Conservation (phyloP, 92 coral and sea anemone species). For the Galaxea fascicularis region DNA sequence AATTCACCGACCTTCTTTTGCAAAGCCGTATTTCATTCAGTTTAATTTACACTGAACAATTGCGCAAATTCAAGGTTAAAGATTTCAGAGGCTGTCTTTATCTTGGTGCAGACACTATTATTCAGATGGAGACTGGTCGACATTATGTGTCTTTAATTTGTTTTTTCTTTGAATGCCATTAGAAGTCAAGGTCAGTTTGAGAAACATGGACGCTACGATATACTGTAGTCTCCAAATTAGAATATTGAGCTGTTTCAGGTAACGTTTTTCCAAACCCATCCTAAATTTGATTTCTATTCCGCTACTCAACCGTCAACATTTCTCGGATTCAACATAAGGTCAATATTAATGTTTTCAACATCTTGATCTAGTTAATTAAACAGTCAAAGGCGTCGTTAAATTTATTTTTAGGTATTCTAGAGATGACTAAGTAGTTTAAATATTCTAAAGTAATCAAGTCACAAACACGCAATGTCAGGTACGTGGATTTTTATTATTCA, state of each 20-base stretch:
- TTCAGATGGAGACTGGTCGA: neutral
- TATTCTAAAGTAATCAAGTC: no score
- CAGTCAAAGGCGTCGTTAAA: neutral
- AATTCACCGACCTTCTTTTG: neutral
- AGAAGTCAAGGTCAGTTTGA: neutral
- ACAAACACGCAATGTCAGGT: neutral
- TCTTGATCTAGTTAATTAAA: no score
- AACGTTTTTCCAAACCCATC: neutral
- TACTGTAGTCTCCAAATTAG: neutral
- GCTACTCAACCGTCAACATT: neutral
- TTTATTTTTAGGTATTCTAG: neutral
- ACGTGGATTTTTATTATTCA: neutral
- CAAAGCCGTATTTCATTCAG: neutral
- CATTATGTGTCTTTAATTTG: neutral
- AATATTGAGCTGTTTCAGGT: neutral
- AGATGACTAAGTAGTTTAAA: no score
- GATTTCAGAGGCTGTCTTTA: no score
- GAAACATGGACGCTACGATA: slow-evolving; percentile 12
- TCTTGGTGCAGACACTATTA: neutral
- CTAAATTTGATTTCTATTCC: neutral
- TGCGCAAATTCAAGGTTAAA: no score
- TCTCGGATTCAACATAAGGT: neutral
- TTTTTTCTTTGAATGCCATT: slow-evolving; percentile 2
- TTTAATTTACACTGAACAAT: neutral
- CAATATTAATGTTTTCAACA: no score